A percentile compares a stretch with the other conserved stretches of the same genome.
These are phyloP conservation scores for Ctenopoma kingsleyae DNA, from an alignment of 2,797 vertebrate species.

Conservation along the genomic window DNA sequence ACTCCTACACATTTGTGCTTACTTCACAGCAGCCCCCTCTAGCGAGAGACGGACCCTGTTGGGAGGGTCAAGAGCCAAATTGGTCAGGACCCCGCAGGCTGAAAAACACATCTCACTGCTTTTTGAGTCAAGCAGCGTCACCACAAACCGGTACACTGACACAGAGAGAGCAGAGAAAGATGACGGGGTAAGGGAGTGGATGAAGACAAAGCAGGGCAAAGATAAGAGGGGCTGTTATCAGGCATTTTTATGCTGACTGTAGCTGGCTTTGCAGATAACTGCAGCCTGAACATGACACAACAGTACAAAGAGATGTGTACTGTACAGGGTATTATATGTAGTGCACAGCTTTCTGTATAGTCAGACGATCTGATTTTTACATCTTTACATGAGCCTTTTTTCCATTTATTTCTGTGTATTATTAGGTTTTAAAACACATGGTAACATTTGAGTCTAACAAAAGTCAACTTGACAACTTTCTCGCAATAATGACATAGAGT, in stretches of 20 bases:
- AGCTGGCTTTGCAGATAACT: conserved; percentile 65
- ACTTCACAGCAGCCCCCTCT: conserved; percentile 90
- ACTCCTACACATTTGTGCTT: conserved; percentile 67
- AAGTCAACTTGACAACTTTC: no score
- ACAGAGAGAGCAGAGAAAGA: conserved; percentile 14
- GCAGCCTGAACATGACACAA: conserved; percentile 50
- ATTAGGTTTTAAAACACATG: not conserved
- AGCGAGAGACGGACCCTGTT: conserved; percentile 83
- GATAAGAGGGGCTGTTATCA: conserved; percentile 55
- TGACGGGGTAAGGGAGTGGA: conserved; percentile 27
- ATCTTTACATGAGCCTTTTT: not conserved
- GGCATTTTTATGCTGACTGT: conserved; percentile 49
- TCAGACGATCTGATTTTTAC: not conserved
- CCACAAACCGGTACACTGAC: conserved; percentile 92
- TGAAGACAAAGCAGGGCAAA: conserved; percentile 39
- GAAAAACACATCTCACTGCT: conserved; percentile 92
- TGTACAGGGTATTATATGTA: conserved; percentile 1
- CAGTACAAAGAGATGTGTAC: conserved; percentile 3
- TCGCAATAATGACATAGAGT: not conserved
- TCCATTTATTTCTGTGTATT: not conserved
- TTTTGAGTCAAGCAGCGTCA: conserved; percentile 92
- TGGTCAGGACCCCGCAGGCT: conserved; percentile 95
- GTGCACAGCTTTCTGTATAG: conserved; percentile 15
- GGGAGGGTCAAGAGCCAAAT: conserved; percentile 89
- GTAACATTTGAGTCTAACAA: not conserved